Evolutionary conservation across 2,113 vertebrate species (phyloP), one percentile per base, ranked within the genome.

Genomic region (Cynopterus brachyotis): DNA sequence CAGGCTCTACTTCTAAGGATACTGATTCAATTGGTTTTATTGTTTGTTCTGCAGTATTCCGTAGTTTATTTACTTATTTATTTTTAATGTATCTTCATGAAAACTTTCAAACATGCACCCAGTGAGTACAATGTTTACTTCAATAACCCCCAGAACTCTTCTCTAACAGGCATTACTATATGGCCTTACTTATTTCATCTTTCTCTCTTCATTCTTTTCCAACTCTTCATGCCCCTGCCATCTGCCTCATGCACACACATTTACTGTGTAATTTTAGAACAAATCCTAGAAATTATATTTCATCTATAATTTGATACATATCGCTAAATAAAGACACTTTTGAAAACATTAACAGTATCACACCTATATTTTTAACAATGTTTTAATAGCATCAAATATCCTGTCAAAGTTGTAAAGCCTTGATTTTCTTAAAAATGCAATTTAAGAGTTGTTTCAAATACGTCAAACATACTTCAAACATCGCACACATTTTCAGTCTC

Each of bases 191-290:
- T 53, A 73, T 28, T 92, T 82, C 45, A 86, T 88, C 45, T 50
- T 95, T 60, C 12, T 66, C 40, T 86, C 9, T 26, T 73, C 16
- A 45, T 91, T 59, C 64, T 67, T 62, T 26, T 11, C 35, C 10
- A 9, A 20, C 4, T 4, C 5, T 1, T 0, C 1, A 55, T 6
- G 1, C 16, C 28, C 57, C 57, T 16, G 20, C 50, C 50, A 50
- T 50, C 50, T 50, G 50, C 50, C 50, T 59, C 24, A 59, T 59
- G 24, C 8, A 26, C 57, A 59, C 67, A 69, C 13, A 47, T 7
- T 35, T 60, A 40, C 17, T 87, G 35, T 3, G n/a, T 28, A n/a
- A 82, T 91, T 82, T 55, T 73, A 92, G 91, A 81, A 47, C 11
- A 78, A 70, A 94, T 42, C 22, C 80, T 88, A 76, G 5, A 62